These are phyloP conservation scores for Thalassarche chlororhynchos DNA, from an alignment of 2,113 vertebrate genomes.

Conservation along the genomic window DNA sequence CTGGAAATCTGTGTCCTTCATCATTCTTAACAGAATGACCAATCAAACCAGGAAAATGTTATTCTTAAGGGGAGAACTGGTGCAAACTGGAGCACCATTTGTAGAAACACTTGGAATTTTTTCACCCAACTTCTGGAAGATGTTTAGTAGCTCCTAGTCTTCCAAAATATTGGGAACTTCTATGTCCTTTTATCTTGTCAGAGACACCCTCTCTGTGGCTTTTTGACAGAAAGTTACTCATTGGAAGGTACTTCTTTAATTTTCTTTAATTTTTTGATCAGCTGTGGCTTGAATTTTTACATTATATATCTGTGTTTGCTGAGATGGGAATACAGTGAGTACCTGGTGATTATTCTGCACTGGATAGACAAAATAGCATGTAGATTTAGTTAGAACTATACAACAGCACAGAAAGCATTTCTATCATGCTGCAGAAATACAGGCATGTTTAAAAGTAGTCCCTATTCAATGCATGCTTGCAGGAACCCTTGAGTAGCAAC, in stretches of 20 bases:
- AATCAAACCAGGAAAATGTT: neutral
- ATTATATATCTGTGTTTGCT: neutral
- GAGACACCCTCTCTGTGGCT: neutral
- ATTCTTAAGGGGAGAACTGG: neutral
- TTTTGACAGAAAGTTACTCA: neutral
- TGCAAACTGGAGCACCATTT: neutral
- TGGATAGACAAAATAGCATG: neutral
- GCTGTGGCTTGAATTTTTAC: neutral
- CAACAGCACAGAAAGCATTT: neutral
- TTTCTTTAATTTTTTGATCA: neutral
- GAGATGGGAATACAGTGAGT: neutral
- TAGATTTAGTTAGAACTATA: neutral
- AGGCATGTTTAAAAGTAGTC: neutral
- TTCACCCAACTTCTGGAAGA: neutral
- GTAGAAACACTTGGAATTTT: neutral
- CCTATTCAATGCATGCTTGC: neutral
- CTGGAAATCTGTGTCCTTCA: neutral
- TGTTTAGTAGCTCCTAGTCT: neutral
- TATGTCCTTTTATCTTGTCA: neutral
- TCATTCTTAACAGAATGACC: neutral
- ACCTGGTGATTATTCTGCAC: neutral
- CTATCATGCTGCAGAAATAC: neutral
- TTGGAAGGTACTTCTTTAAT: neutral
- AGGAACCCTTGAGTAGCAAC: neutral
- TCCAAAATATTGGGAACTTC: neutral